phyloP scores from a whole-genome alignment of 2,113 vertebrate genomes.

The Vulpes lagopus region DNA sequence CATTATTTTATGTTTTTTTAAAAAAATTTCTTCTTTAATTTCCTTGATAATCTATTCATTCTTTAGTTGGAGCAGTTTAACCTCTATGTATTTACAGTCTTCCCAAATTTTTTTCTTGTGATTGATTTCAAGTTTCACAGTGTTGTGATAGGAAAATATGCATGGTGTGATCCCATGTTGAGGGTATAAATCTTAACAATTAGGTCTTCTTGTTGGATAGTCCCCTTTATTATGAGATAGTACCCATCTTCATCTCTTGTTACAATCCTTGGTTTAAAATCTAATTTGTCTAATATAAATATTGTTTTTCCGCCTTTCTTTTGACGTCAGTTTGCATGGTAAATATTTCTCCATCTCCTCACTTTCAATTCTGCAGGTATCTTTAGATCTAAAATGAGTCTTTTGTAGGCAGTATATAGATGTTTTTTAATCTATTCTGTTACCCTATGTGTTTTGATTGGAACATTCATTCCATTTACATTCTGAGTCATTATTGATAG shows the following conservation, averaged over 20 bases:
- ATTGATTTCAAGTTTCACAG: too few relatives aligned
- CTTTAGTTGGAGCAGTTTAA: too few relatives aligned
- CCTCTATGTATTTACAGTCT: too few relatives aligned
- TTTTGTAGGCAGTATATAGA: neutral
- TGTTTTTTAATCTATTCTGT: too few relatives aligned
- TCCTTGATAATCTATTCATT: too few relatives aligned
- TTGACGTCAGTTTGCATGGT: neutral
- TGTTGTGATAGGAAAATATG: too few relatives aligned
- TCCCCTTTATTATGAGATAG: neutral
- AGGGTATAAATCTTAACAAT: neutral
- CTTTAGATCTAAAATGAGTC: neutral
- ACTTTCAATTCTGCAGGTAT: neutral
- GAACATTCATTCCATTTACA: neutral
- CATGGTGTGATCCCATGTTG: neutral
- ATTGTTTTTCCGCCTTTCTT: neutral
- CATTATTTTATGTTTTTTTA: too few relatives aligned
- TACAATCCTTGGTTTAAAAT: neutral
- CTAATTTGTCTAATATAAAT: neutral
- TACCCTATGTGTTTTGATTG: neutral
- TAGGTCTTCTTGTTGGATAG: neutral
- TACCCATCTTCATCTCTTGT: neutral
- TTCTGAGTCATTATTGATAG: neutral
- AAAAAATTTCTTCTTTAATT: too few relatives aligned
- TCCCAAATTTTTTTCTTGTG: too few relatives aligned
- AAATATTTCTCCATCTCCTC: neutral